These are phyloP conservation scores for Lepidurus packardi DNA, from an alignment of 1,140 invertebrate genomes.

Conservation along the genomic window DNA sequence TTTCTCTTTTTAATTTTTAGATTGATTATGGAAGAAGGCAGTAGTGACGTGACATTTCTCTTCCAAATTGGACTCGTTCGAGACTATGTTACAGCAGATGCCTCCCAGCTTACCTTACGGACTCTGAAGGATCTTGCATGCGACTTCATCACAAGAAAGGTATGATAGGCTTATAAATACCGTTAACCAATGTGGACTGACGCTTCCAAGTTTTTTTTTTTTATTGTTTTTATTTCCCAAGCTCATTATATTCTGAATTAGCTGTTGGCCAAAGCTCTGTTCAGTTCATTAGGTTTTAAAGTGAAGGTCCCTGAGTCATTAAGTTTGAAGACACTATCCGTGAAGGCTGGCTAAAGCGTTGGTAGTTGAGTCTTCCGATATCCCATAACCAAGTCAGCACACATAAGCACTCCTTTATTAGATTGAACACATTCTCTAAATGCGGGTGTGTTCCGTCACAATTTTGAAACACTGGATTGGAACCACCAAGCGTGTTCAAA, in stretches of 20 bases:
- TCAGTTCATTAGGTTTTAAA: too few species aligned
- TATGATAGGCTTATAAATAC: constrained; percentile 46
- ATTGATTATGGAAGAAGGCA: constrained; percentile 33
- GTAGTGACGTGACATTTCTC: constrained; percentile 72
- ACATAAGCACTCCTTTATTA: too few species aligned
- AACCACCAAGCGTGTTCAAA: neutral
- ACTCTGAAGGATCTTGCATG: constrained; percentile 88
- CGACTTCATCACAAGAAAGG: constrained; percentile 89
- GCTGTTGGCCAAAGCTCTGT: neutral
- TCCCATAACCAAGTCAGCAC: too few species aligned
- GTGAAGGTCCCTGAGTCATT: too few species aligned
- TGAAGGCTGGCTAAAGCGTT: too few species aligned
- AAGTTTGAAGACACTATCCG: too few species aligned
- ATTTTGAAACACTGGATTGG: too few species aligned
- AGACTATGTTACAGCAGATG: constrained; percentile 78
- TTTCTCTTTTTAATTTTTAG: neutral
- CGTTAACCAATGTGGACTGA: neutral
- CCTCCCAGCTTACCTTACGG: constrained; percentile 73
- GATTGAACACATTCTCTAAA: too few species aligned
- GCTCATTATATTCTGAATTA: neutral
- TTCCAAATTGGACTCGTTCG: constrained; percentile 89
- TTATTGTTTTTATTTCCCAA: neutral
- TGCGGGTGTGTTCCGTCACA: too few species aligned
- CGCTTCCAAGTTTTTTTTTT: neutral
- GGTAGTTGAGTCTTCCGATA: too few species aligned